Evolutionary conservation across 2,797 vertebrate species (phyloP).

Genomic region (Phaenicophaeus curvirostris): DNA sequence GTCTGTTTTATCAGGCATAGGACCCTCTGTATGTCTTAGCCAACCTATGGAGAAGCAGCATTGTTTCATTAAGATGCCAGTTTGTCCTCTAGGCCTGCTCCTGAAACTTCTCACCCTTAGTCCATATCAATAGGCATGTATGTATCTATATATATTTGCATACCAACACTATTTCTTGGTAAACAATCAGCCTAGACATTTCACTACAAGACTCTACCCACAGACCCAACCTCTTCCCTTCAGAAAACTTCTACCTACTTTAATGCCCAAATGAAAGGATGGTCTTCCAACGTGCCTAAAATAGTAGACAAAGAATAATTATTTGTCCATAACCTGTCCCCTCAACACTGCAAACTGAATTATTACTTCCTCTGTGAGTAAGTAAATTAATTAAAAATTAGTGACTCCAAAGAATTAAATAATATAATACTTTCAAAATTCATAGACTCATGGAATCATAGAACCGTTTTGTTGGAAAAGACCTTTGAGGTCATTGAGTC

Average conservation of each 20-base stretch:
- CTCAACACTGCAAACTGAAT: not conserved
- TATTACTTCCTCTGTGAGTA: not conserved
- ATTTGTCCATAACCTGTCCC: too few relatives aligned
- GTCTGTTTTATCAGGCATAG: not conserved
- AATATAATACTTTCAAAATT: not conserved
- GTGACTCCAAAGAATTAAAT: not conserved
- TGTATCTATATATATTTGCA: not conserved
- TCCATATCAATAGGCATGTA: not conserved
- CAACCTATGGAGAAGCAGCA: not conserved
- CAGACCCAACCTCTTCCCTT: not conserved
- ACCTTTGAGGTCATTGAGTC: too few relatives aligned
- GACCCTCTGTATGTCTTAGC: not conserved
- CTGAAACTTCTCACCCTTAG: not conserved
- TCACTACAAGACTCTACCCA: not conserved
- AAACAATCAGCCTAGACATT: not conserved
- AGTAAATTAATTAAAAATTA: not conserved
- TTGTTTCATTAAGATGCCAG: not conserved
- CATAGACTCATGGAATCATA: too few relatives aligned
- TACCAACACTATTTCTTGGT: not conserved
- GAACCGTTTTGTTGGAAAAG: too few relatives aligned
- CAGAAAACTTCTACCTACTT: not conserved
- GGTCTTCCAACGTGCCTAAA: not conserved
- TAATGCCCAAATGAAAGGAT: not conserved
- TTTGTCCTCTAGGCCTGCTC: not conserved
- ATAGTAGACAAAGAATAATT: not conserved